A percentile compares a stretch with the other conserved stretches of the same genome.
phyloP scores from a whole-genome alignment of 1,140 invertebrate genomes.

The Bombus sibiricus region DNA sequence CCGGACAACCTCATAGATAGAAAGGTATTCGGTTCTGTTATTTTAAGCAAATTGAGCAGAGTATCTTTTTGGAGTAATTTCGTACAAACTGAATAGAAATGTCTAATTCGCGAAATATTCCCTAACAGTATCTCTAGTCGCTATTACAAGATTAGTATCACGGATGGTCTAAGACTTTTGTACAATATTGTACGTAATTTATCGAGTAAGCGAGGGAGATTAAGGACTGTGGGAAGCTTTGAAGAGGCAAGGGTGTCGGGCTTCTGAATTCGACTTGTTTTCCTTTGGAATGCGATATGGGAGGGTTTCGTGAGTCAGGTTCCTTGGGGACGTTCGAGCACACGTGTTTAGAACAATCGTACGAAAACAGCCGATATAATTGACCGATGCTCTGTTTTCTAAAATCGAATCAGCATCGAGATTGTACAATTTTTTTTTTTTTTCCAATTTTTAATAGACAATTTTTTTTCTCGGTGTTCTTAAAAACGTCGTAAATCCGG shows the following conservation, averaged over 20 bases:
- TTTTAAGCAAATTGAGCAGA: too few relatives aligned
- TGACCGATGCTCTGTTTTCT: not conserved
- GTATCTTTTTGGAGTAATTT: too few relatives aligned
- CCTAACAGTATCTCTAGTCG: not conserved
- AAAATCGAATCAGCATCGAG: too few relatives aligned
- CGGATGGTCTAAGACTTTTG: not conserved
- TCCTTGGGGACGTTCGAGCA: not conserved
- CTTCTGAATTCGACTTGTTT: conserved; percentile 4
- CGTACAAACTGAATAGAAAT: too few relatives aligned
- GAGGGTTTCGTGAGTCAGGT: not conserved
- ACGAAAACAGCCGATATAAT: not conserved
- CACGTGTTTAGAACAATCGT: not conserved
- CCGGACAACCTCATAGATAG: too few relatives aligned
- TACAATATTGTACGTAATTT: not conserved
- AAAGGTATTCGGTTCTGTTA: too few relatives aligned
- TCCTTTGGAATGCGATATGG: conserved; percentile 18
- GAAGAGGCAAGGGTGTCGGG: not conserved
- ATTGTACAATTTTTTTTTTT: too few relatives aligned
- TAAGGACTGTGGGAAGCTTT: not conserved
- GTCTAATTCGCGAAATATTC: not conserved
- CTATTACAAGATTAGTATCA: not conserved
- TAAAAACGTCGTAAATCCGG: too few relatives aligned
- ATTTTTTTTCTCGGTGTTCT: rapidly evolving
- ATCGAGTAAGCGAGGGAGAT: not conserved
- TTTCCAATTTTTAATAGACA: too few relatives aligned